Percentiles rank a stretch among this genome's conserved stretches.
These are phyloP conservation scores for Tachystola acroxantha DNA, from an alignment of 2,888 invertebrate species.

Conservation along the genomic window DNA sequence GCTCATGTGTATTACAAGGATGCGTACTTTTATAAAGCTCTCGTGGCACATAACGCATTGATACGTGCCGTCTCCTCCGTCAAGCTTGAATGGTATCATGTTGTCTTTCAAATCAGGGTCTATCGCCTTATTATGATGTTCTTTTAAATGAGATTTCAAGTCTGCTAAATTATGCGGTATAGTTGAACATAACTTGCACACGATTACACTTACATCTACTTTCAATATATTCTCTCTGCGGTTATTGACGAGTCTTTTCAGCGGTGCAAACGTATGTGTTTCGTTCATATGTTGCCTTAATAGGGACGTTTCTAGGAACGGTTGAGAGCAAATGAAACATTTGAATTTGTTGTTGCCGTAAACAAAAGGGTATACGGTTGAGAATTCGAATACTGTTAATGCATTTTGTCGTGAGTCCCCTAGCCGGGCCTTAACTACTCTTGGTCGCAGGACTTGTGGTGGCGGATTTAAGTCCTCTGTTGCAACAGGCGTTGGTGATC, in stretches of 20 bases:
- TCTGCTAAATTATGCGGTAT: constrained; percentile 38
- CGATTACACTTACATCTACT: constrained; percentile 57
- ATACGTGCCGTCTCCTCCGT: constrained; percentile 41
- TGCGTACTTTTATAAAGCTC: constrained; percentile 58
- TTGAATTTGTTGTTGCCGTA: constrained; percentile 68
- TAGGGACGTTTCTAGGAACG: constrained; percentile 50
- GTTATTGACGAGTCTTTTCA: constrained; percentile 60
- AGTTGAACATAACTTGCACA: constrained; percentile 50
- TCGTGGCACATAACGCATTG: constrained; percentile 60
- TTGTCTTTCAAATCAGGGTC: constrained; percentile 61
- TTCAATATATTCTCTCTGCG: constrained; percentile 58
- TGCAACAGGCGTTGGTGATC: constrained; percentile 13
- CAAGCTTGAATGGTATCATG: constrained; percentile 62
- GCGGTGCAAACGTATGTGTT: constrained; percentile 46
- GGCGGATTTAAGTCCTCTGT: neutral
- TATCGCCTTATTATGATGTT: constrained; percentile 47
- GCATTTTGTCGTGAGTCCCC: constrained; percentile 57
- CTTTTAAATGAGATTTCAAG: constrained; percentile 55
- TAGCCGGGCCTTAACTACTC: constrained; percentile 28
- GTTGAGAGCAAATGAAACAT: constrained; percentile 64
- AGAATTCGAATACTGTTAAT: constrained; percentile 57
- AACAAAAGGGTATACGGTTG: constrained; percentile 64
- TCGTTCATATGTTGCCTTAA: constrained; percentile 56
- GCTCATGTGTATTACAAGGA: constrained; percentile 68
- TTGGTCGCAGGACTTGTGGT: constrained; percentile 8